Evolutionary conservation across 1,140 invertebrate genomes (phyloP).

Genomic region (Euwallacea similis): DNA sequence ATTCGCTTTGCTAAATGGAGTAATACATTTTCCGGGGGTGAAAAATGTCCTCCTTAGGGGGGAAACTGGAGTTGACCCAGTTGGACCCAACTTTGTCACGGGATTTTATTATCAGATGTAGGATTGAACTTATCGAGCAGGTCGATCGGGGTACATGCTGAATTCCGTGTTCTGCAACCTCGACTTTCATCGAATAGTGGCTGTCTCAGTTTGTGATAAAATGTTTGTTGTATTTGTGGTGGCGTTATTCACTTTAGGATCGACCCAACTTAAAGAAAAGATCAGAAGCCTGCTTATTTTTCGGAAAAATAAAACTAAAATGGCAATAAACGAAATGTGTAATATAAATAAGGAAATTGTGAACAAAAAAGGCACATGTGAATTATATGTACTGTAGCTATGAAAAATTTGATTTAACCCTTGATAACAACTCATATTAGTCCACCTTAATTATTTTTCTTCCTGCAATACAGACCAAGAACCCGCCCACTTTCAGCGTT

Average conservation of each 20-base stretch:
- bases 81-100: slow-evolving; percentile 27
- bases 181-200: neutral
- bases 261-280: no score
- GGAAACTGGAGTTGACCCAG: slow-evolving; percentile 12
- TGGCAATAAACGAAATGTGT: no score
- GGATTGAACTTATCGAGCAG: slow-evolving; percentile 22
- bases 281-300: no score
- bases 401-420: no score
- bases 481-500: no score
- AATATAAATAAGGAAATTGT: no score
- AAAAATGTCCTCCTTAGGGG: neutral
- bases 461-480: no score
- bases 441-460: no score
- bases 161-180: slow-evolving; percentile 14
- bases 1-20: neutral
- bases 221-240: slow-evolving; percentile 3
- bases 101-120: slow-evolving; percentile 32
- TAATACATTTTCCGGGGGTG: slow-evolving; percentile 1
- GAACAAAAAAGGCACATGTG: no score
- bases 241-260: neutral
- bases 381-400: no score
- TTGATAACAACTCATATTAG: no score
- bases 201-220: neutral
- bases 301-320: no score
- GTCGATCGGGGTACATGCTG: slow-evolving; percentile 18